Evolutionary conservation across 2,797 vertebrate genomes (phyloP), one percentile per base, ranked within the genome.

Genomic region (Smutsia temminckii): DNA sequence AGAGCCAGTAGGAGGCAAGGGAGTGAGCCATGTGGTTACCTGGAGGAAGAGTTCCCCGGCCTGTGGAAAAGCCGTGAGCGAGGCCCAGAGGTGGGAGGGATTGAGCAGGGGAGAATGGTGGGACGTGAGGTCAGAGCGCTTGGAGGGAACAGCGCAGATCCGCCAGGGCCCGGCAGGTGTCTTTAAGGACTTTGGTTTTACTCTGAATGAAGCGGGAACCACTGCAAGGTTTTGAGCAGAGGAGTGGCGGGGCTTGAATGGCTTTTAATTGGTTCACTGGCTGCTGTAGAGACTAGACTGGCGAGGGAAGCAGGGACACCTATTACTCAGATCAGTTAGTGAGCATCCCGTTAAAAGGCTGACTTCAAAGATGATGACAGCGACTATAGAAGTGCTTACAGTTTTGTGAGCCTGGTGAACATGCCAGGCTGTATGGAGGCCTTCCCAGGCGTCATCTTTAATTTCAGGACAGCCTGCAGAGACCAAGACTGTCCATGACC

Each of bases 41-140:
- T 32, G 72, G 29, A 74, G 49, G 20, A 46, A n/a, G 37, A 51
- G 20, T 18, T 78, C 84, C 40, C 51, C 40, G 17, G 11, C 13
- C 0, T 2, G 17, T 5, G 3, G 53, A 27, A 64, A 78, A 34
- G 13, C n/a, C 53, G 6, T 51, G 16, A n/a, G 16, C 2, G 17
- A 49, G 51, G 37, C 37, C 53, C 42, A 5, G 72, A 66, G 49
- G 32, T 37, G 0, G 32, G 57, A 84, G 37, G 34, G 20, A 18
- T 3, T 53, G 40, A 83, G 23, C 13, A 9, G 20, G n/a, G 53
- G 2, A 11, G 34, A n/a, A 29, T 49, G 71, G 13, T 34, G 37
- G 25, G 46, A 34, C 16, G 0, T 3, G 61, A 20, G 34, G 11
- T 53, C 40, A 17, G 13, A 40, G 18, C 9, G 16, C 40, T 21